Evolutionary conservation across 2,797 vertebrate genomes (phyloP).

Genomic region (Amblyraja radiata): DNA sequence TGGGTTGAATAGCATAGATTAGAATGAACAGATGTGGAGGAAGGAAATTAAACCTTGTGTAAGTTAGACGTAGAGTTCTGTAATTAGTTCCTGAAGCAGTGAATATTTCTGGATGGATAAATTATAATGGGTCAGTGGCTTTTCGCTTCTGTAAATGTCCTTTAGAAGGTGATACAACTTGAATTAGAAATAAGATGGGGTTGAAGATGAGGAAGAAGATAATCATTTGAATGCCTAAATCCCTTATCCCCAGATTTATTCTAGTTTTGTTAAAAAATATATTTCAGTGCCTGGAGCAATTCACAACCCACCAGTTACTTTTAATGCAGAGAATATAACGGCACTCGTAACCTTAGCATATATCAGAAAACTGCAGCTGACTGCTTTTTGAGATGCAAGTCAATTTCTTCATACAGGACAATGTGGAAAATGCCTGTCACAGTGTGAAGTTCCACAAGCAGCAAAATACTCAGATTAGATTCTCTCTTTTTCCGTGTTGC

Average conservation of each 20-base stretch:
- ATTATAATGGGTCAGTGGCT: slow-evolving; percentile 24
- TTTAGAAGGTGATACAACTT: not conserved
- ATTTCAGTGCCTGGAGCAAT: not conserved
- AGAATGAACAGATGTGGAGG: not conserved
- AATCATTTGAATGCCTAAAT: not conserved
- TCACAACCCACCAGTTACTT: not conserved
- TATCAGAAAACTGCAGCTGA: not conserved
- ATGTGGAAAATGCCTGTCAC: not conserved
- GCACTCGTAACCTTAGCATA: not conserved
- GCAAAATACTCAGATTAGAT: not conserved
- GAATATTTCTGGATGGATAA: slow-evolving; percentile 29
- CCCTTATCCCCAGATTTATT: too few relatives aligned
- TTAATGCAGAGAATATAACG: not conserved
- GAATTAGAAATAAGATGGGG: not conserved
- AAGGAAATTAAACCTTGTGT: not conserved
- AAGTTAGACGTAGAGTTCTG: slow-evolving; percentile 21
- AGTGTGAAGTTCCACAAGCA: not conserved
- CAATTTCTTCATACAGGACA: not conserved
- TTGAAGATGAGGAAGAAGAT: not conserved
- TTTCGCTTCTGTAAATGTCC: not conserved
- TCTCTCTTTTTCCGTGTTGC: not conserved
- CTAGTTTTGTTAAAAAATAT: too few relatives aligned
- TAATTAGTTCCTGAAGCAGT: slow-evolving; percentile 14
- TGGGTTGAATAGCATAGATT: not conserved
- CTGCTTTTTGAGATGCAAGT: not conserved